A percentile compares a stretch with the other conserved stretches of the same genome.
These are phyloP conservation scores for Mesorhabditis spiculigera DNA, from an alignment of 2,888 invertebrate species.

Conservation along the genomic window DNA sequence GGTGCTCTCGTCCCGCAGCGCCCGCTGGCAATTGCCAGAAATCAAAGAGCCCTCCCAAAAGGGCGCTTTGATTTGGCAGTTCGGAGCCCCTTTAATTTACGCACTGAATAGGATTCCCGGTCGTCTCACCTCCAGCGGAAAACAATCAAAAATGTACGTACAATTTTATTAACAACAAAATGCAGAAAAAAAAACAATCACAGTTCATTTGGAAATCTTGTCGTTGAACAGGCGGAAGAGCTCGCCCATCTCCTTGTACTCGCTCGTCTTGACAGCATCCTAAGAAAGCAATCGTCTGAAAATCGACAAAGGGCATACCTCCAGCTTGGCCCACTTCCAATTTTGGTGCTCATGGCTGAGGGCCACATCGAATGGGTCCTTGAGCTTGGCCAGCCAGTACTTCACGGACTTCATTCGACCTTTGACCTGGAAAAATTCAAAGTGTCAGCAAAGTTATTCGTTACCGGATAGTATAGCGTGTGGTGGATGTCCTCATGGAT, in stretches of 20 bases:
- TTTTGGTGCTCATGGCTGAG: conserved; percentile 37
- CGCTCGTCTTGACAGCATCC: conserved; percentile 42
- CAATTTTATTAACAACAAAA: no score
- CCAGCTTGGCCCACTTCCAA: conserved; percentile 43
- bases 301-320: conserved; percentile 3
- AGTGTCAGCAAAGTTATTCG: background rate
- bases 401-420: conserved; percentile 42
- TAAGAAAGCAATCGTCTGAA: background rate
- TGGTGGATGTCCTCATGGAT: conserved; percentile 46
- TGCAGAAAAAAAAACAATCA: no score
- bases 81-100: no score
- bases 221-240: conserved; percentile 30
- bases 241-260: conserved; percentile 48
- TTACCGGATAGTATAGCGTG: conserved; percentile 40
- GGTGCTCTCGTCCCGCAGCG: no score
- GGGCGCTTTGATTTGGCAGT: no score
- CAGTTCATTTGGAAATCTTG: no score
- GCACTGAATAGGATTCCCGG: no score
- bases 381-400: conserved; percentile 52
- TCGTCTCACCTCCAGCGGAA: no score
- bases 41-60: no score
- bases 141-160: no score
- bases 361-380: conserved; percentile 28
- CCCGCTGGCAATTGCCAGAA: no score
- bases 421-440: conserved; percentile 19